A percentile compares a stretch with the other conserved stretches of the same genome.
Conservation (phyloP, 92 coral and sea anemone genomes). For the Palythoa grandis region DNA sequence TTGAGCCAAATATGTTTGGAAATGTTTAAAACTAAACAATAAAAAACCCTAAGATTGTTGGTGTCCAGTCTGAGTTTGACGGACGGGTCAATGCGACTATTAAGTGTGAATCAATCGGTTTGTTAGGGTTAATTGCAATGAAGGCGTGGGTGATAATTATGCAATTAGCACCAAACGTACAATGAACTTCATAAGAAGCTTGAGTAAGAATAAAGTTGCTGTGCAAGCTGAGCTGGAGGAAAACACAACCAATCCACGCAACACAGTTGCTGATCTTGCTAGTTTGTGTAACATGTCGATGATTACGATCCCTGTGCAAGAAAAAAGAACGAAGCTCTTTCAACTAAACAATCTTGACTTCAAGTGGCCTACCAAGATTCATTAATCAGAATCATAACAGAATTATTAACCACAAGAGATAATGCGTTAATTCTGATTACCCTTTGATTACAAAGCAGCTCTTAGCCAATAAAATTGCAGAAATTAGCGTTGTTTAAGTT, state of each 20-base stretch:
- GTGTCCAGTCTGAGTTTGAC: not conserved
- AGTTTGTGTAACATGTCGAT: not conserved
- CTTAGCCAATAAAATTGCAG: slow-evolving; percentile 39
- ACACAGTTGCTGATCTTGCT: not conserved
- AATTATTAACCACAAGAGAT: slow-evolving; percentile 10
- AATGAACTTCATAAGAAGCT: slow-evolving; percentile 17
- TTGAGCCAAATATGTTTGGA: not conserved
- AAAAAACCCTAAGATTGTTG: not conserved
- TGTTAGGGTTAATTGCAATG: slow-evolving; percentile 25
- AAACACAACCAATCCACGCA: slow-evolving; percentile 5
- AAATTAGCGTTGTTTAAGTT: slow-evolving; percentile 31
- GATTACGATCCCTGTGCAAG: not conserved
- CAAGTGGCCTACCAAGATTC: slow-evolving; percentile 4
- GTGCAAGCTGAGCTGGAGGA: not conserved
- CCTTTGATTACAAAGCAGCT: slow-evolving; percentile 36
- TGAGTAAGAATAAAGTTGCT: not conserved
- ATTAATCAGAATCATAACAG: slow-evolving; percentile 32
- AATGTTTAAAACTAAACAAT: not conserved
- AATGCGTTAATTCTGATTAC: slow-evolving; percentile 20
- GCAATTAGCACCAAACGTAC: slow-evolving; percentile 32
- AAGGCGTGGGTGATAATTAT: slow-evolving; percentile 51
- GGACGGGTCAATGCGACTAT: slow-evolving; percentile 22
- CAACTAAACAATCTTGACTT: not conserved
- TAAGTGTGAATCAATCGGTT: slow-evolving; percentile 23
- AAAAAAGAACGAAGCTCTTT: not conserved